These are phyloP conservation scores for Apamea epomidion DNA, from an alignment of 2,888 invertebrate species.

Conservation along the genomic window DNA sequence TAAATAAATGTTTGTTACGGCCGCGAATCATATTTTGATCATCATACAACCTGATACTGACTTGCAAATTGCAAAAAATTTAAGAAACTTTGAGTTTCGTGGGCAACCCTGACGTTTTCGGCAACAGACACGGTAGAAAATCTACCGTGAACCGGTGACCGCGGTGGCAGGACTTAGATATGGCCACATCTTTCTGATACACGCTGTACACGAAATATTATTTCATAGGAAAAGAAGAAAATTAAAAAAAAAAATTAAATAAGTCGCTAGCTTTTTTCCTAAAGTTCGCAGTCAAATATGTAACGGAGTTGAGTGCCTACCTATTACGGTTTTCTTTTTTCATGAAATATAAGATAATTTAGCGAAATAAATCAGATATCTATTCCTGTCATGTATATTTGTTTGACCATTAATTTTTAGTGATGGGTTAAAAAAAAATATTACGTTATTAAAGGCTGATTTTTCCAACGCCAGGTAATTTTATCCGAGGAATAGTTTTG, in stretches of 20 bases:
- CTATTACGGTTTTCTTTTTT: constrained; percentile 35
- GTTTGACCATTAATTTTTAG: constrained; percentile 53
- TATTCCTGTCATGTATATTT: constrained; percentile 60
- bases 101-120: too few relatives aligned
- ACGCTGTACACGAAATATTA: too few relatives aligned
- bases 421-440: constrained; percentile 59
- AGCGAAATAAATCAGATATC: constrained; percentile 59
- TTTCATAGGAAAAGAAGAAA: not conserved
- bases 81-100: too few relatives aligned
- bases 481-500: too few relatives aligned
- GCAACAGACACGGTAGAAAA: too few relatives aligned
- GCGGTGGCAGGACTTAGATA: too few relatives aligned
- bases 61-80: too few relatives aligned
- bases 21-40: too few relatives aligned
- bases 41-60: too few relatives aligned
- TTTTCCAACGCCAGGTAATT: too few relatives aligned
- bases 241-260: not conserved
- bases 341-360: constrained; percentile 62
- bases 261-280: not conserved
- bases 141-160: too few relatives aligned
- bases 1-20: too few relatives aligned
- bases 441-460: not conserved
- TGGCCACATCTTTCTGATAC: not conserved
- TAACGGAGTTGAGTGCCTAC: constrained; percentile 40
- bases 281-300: constrained; percentile 41